Conservation (phyloP, 2,888 invertebrate species). For the Oegoconia quadripuncta region DNA sequence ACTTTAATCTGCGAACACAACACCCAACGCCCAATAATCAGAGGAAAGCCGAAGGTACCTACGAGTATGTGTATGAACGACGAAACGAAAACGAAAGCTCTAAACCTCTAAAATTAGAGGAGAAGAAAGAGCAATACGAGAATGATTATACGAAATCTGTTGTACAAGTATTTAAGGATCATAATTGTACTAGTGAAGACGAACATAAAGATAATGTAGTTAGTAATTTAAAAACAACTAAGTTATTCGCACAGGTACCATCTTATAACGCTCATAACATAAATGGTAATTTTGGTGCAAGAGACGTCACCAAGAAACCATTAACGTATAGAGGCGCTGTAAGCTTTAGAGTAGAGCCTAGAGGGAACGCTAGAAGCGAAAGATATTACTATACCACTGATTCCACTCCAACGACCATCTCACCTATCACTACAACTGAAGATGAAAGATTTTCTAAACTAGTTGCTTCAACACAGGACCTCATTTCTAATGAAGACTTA, state of each 20-base stretch:
- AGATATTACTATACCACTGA: constrained; percentile 49
- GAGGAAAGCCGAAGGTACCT: constrained; percentile 6
- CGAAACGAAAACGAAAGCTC: constrained; percentile 21
- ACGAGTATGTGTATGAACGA: constrained; percentile 6
- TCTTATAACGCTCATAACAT: constrained; percentile 39
- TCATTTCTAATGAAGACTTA: constrained; percentile 82
- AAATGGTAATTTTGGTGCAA: constrained; percentile 54
- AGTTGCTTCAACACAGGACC: constrained; percentile 78
- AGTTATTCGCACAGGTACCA: constrained; percentile 37
- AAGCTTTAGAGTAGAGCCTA: constrained; percentile 47
- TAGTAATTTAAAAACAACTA: constrained; percentile 37
- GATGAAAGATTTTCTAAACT: constrained; percentile 65
- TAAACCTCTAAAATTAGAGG: constrained; percentile 44
- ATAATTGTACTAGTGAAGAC: constrained; percentile 49
- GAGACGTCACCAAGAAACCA: constrained; percentile 35
- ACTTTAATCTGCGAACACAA: constrained; percentile 39
- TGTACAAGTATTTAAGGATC: constrained; percentile 62
- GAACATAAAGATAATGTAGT: constrained; percentile 25
- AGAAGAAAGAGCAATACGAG: constrained; percentile 30
- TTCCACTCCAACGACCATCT: constrained; percentile 25
- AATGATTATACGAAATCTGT: constrained; percentile 37
- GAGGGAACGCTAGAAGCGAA: constrained; percentile 51
- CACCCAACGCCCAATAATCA: constrained; percentile 24
- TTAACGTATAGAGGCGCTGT: constrained; percentile 44
- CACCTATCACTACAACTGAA: constrained; percentile 30